Base-by-base conservation (phyloP, 2,797 vertebrate species). In the Peromyscus aztecus region DNA sequence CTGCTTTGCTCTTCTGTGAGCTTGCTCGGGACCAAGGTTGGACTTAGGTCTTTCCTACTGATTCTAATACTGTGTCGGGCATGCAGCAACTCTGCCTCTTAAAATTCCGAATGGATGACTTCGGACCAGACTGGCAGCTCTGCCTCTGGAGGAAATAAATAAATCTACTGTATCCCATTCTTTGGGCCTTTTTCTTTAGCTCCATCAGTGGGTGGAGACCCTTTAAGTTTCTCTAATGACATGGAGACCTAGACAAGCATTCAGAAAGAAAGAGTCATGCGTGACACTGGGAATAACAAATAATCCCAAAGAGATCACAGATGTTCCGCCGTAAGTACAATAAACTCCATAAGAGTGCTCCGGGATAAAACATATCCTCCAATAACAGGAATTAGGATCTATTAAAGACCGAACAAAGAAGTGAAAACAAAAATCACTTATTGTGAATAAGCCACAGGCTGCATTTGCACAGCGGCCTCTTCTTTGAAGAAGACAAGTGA, bases 231-330 rank as follows among this genome's bases (percentile, higher is more conserved):
- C 82, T 89, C 55, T 94, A 86, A 80, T 77, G 90, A 80, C 75
- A 40, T 90, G 23, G 55, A 96, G 89, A 95, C 59, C 71, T 96
- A 89, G 78, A 86, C 52, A 89, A 91, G 67, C 27, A 82, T 94
- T 85, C 40, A 34, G 84, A 95, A 88, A 89, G 78, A 95, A 90
- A 96, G 57, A 96, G 57, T 87, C 94, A 73, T 61, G n/a, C n/a
- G 81, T 57, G 71, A 88, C 24, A 19, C 61, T 88, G 78, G 89
- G 89, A 96, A 95, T 82, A 93, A 85, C 92, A 97, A 96, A 88
- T 97, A 97, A 96, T 90, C 89, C 95, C 93, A 94, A 84, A 89
- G 96, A 94, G 77, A 95, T 69, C 80, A 49, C 94, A 97, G 95
- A 95, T 96, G 95, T 97, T 87, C 55, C 73, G 21, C 81, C 34